phyloP scores from a whole-genome alignment of 2,888 invertebrate species.

The Ceramica pisi region DNA sequence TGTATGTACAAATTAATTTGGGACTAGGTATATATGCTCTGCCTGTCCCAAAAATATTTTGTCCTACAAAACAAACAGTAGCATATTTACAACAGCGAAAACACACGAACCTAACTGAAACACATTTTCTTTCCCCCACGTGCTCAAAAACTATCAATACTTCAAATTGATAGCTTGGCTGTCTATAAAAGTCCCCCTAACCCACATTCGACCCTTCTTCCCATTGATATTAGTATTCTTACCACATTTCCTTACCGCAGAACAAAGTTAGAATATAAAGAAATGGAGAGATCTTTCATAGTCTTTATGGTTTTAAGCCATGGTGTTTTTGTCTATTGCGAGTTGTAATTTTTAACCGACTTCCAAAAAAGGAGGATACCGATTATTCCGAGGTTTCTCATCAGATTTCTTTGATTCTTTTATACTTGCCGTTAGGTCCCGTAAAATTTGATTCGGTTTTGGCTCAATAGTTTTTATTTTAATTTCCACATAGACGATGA shows the following conservation, averaged over 20 bases:
- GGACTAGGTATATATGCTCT: too few relatives aligned
- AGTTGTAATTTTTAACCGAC: neutral
- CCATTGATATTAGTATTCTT: slow-evolving; percentile 45
- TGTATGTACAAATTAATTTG: too few relatives aligned
- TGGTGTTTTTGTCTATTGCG: neutral
- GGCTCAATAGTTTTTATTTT: too few relatives aligned
- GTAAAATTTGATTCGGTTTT: too few relatives aligned
- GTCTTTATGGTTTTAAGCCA: slow-evolving; percentile 9
- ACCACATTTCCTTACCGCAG: slow-evolving; percentile 19
- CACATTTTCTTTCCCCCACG: slow-evolving; percentile 19
- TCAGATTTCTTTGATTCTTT: too few relatives aligned
- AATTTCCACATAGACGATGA: too few relatives aligned
- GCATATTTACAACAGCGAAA: neutral
- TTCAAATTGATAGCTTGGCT: slow-evolving; percentile 54
- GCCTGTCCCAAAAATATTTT: too few relatives aligned
- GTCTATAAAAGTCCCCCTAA: slow-evolving; percentile 54
- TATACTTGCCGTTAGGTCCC: too few relatives aligned
- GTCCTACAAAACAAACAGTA: neutral
- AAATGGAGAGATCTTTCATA: slow-evolving; percentile 29
- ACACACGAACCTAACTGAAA: neutral
- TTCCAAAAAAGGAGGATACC: too few relatives aligned
- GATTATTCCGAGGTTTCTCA: too few relatives aligned
- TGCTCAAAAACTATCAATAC: slow-evolving; percentile 57
- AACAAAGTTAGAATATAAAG: slow-evolving; percentile 39
- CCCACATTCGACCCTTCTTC: slow-evolving; percentile 45